Conservation (phyloP, 2,888 invertebrate genomes). For the Toxonevra muliebris region DNA sequence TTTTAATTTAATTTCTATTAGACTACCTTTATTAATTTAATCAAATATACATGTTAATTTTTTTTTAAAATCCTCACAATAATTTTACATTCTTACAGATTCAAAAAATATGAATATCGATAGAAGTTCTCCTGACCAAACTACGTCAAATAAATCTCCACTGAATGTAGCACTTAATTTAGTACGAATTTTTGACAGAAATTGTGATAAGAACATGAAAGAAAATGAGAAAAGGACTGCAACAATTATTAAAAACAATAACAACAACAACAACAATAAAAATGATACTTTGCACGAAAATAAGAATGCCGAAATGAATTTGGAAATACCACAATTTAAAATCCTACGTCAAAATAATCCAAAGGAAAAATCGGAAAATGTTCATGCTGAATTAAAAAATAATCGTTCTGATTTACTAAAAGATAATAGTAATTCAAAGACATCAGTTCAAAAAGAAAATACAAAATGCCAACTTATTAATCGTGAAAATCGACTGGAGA, state of each 20-base stretch:
- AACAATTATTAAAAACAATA: neutral
- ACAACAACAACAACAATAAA: slow-evolving; percentile 22
- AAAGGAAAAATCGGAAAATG: slow-evolving; percentile 25
- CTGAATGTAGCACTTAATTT: slow-evolving; percentile 44
- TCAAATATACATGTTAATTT: too few species aligned
- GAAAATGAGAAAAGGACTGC: slow-evolving; percentile 18
- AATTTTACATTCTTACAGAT: too few species aligned
- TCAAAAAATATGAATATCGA: too few species aligned
- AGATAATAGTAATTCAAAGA: too few species aligned
- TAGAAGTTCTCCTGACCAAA: too few species aligned
- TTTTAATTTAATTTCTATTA: too few species aligned
- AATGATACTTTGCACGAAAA: neutral
- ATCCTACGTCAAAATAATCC: slow-evolving; percentile 35
- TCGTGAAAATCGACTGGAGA: too few species aligned
- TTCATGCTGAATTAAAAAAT: neutral
- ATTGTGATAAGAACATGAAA: slow-evolving; percentile 2
- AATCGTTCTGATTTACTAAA: too few species aligned
- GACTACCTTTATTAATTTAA: too few species aligned
- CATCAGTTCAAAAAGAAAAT: neutral
- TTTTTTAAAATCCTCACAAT: too few species aligned
- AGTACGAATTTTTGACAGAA: slow-evolving; percentile 42
- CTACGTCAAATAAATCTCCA: neutral
- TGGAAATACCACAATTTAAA: slow-evolving; percentile 29
- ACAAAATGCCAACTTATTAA: neutral
- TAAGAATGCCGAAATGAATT: neutral